Evolutionary conservation across 2,113 vertebrate species (phyloP).

Genomic region (Oreotragus oreotragus): DNA sequence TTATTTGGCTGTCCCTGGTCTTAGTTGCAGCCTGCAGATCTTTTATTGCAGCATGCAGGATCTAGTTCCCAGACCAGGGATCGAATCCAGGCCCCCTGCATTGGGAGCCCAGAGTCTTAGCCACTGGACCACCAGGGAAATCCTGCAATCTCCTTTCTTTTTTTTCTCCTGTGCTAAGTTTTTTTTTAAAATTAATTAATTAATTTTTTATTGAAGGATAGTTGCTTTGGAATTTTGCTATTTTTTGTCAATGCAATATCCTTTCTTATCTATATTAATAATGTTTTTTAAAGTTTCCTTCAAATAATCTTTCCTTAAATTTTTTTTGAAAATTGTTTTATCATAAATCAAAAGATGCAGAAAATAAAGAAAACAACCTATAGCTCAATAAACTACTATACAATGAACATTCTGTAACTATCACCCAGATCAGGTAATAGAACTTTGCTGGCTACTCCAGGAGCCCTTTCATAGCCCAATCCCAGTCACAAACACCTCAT

Average conservation of each 20-base stretch:
- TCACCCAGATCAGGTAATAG: background rate
- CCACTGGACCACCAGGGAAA: background rate
- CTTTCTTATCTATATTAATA: background rate
- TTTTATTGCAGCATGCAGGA: background rate
- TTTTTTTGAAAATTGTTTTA: background rate
- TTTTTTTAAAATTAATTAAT: background rate
- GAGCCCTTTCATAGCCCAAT: background rate
- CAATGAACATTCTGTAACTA: background rate
- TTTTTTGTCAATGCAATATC: background rate
- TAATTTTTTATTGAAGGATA: background rate
- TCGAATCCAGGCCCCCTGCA: fast-evolving
- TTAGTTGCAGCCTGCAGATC: background rate
- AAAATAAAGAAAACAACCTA: background rate
- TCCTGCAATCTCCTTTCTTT: background rate
- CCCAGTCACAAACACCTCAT: background rate
- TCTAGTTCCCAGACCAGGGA: background rate
- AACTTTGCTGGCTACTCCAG: background rate
- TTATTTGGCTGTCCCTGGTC: background rate
- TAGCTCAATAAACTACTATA: background rate
- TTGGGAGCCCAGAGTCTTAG: background rate
- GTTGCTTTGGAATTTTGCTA: background rate
- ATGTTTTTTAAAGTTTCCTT: background rate
- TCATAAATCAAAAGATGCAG: background rate
- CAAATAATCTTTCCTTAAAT: background rate
- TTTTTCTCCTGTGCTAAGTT: background rate